phyloP scores from a whole-genome alignment of 2,113 vertebrate genomes.

The Rhipidura dahli region DNA sequence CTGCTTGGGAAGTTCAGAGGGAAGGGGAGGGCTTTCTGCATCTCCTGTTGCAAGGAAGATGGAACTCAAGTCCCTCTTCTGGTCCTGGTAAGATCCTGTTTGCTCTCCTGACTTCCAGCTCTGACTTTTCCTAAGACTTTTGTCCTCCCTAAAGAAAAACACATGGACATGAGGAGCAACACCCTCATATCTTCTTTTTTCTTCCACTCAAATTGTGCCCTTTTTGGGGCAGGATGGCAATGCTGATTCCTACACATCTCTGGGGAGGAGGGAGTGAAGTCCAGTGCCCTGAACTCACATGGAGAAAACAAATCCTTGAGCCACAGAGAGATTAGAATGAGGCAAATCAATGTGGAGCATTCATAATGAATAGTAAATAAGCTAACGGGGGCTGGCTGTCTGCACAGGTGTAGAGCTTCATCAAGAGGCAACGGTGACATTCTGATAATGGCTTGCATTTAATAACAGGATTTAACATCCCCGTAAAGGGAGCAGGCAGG shows the following conservation, averaged over 20 bases:
- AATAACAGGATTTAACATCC: background rate
- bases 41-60: background rate
- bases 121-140: background rate
- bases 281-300: background rate
- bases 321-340: background rate
- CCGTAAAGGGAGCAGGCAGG: background rate
- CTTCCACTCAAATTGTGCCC: background rate
- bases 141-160: background rate
- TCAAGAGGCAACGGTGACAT: background rate
- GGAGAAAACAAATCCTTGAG: background rate
- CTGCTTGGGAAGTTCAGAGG: background rate
- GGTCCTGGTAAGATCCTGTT: background rate
- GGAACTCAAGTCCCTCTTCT: background rate
- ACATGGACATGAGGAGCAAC: background rate
- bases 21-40: background rate
- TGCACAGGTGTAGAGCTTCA: background rate
- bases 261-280: background rate
- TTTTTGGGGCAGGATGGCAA: background rate
- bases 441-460: slow-evolving; percentile 1
- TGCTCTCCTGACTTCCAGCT: background rate
- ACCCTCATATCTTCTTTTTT: background rate
- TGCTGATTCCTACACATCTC: background rate
- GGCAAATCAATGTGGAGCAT: background rate
- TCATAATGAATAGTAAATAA: background rate
- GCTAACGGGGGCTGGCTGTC: background rate